phyloP scores from a whole-genome alignment of 2,888 invertebrate species.

The Diaprepes abbreviatus region DNA sequence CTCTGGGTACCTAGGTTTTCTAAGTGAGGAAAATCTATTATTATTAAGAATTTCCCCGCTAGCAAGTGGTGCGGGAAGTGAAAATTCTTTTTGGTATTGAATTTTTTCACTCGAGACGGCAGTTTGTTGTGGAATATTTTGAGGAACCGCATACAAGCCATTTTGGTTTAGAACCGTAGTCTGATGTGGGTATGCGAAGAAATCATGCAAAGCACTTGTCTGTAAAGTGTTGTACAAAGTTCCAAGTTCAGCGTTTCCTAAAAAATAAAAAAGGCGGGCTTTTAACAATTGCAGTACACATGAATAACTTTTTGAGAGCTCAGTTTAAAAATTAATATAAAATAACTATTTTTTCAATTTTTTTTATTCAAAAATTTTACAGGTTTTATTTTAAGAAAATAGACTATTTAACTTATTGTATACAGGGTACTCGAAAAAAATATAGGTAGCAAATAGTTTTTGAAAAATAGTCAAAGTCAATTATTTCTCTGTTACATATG shows the following conservation, averaged over 20 bases:
- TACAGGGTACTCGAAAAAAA: too few relatives aligned
- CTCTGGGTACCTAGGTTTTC: constrained; percentile 13
- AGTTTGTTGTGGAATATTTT: background rate
- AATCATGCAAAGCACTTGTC: background rate
- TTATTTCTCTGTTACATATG: too few relatives aligned
- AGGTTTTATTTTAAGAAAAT: too few relatives aligned
- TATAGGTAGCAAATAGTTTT: too few relatives aligned
- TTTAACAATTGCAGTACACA: too few relatives aligned
- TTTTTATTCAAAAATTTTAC: too few relatives aligned
- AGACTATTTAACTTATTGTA: too few relatives aligned
- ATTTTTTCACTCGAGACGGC: background rate
- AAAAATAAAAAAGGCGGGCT: too few relatives aligned
- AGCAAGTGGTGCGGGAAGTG: background rate
- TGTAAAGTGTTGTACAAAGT: background rate
- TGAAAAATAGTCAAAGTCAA: too few relatives aligned
- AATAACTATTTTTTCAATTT: too few relatives aligned
- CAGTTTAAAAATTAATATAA: too few relatives aligned
- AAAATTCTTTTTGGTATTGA: background rate
- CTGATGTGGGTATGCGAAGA: background rate
- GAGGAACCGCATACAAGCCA: background rate
- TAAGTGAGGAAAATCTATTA: background rate
- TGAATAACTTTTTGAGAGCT: too few relatives aligned
- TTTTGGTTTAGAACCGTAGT: background rate
- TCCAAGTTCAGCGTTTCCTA: background rate
- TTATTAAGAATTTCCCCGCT: background rate